Base-by-base conservation (phyloP, 2,888 invertebrate genomes). In the Spisula subtruncata region DNA sequence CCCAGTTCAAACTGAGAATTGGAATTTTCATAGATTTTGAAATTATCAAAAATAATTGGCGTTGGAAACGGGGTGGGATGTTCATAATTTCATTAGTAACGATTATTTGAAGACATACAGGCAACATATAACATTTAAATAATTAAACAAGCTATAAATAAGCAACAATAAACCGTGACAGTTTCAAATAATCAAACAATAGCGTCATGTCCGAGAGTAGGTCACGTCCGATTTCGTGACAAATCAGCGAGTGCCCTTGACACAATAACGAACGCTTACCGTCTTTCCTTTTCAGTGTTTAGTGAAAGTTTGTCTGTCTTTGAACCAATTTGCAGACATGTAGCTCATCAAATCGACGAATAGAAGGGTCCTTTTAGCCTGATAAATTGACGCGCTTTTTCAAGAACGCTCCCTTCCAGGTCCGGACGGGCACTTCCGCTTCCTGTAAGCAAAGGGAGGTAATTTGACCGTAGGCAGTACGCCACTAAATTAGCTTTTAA, bases 401-500 rank as follows among this genome's bases (percentile, higher is more conserved):
- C 35, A 75, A 75, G 75, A 75, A 75, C 75, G 75, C 75, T 75
- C 75, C 75, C 35, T 35, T 35, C 35, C 32, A 41, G 41, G 41
- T 41, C 41, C 41, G 32, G 29, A 10, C 75, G 35, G 0, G 35
- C 16, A 32, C 75, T 75, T 75, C 75, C 75, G 75, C 75, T 75
- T 75, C 75, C 75, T 75, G 32, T 75, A 35, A 18, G 8, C 75
- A 32, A 75, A 75, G 75, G 75, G 75, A 75, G 29, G 35, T 75
- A 75, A 75, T 18, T 32, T 18, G 8, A 32, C 18, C 75, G 35
- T 75, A 75, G 75, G 75, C 14, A 32, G 32, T 75, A 75, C 75
- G 18, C 32, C 75, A 75, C 75, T 35, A 75, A 75, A 75, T 32
- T 25, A 32, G 32, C 32, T 35, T 75, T 75, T 75, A 75, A 75